Evolutionary conservation across 1,140 invertebrate genomes (phyloP).

Genomic region (Listronotus bonariensis): DNA sequence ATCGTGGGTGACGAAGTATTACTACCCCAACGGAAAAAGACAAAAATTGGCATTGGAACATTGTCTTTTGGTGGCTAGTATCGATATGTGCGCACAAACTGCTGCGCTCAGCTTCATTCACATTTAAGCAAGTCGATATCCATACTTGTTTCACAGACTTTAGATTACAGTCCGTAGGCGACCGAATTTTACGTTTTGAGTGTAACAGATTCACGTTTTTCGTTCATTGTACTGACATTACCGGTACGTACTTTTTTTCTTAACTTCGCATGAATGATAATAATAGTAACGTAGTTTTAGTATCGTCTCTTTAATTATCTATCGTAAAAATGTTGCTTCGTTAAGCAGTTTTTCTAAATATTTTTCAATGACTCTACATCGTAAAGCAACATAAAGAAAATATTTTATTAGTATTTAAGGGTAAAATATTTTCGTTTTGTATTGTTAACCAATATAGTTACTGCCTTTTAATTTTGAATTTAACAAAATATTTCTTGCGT

Average conservation of each 20-base stretch:
- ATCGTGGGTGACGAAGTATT: constrained; percentile 29
- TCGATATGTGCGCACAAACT: constrained; percentile 35
- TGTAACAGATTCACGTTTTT: constrained; percentile 26
- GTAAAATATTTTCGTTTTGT: constrained; percentile 16
- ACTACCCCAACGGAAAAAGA: constrained; percentile 31
- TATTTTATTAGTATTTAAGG: constrained; percentile 11
- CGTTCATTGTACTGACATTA: constrained; percentile 14
- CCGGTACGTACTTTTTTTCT: constrained; percentile 28
- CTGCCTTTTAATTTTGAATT: not conserved
- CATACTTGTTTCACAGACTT: constrained; percentile 36
- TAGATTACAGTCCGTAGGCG: constrained; percentile 19
- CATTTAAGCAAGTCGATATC: constrained; percentile 36
- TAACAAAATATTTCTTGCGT: constrained; percentile 3
- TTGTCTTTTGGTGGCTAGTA: constrained; percentile 38
- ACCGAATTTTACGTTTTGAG: constrained; percentile 23
- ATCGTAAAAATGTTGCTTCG: constrained; percentile 2
- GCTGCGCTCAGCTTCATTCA: constrained; percentile 34
- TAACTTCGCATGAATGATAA: constrained; percentile 2
- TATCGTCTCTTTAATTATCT: not conserved
- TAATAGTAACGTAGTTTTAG: not conserved
- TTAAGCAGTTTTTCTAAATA: not conserved
- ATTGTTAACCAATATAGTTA: not conserved
- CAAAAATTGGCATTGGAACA: constrained; percentile 38
- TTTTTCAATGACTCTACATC: too few species aligned
- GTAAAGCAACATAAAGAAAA: constrained; percentile 6